These are phyloP conservation scores for Sarcophaga caerulescens DNA, from an alignment of 2,888 invertebrate genomes.

Conservation along the genomic window DNA sequence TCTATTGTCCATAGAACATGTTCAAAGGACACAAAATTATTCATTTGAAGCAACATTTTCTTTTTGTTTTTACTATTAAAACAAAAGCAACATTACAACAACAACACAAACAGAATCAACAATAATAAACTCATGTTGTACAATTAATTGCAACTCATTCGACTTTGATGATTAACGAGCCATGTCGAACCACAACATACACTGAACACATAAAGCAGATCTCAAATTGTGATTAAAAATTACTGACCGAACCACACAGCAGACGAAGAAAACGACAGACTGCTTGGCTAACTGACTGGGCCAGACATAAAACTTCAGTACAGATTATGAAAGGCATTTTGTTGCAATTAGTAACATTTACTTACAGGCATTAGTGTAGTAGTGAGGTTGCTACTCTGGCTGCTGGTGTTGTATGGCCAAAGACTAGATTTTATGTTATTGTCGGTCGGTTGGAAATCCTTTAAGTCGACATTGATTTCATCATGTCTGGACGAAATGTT, in stretches of 20 bases:
- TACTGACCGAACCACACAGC: slow-evolving; percentile 49
- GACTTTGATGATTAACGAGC: slow-evolving; percentile 66
- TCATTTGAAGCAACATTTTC: background rate
- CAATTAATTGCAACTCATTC: slow-evolving; percentile 63
- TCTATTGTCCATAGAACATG: background rate
- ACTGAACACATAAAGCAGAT: slow-evolving; percentile 20
- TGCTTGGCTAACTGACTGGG: background rate
- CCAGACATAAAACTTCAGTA: background rate
- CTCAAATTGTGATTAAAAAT: slow-evolving; percentile 52
- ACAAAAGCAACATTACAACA: background rate
- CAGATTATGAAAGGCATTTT: slow-evolving; percentile 15
- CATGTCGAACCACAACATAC: slow-evolving; percentile 17
- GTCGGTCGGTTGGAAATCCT: slow-evolving; percentile 2
- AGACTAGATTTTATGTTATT: slow-evolving; percentile 22
- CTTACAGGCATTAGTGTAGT: slow-evolving; percentile 36
- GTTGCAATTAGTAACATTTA: slow-evolving; percentile 66
- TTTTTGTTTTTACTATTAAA: background rate
- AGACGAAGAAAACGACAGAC: slow-evolving; percentile 32
- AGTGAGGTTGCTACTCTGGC: background rate
- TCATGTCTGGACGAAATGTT: background rate
- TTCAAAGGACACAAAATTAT: background rate
- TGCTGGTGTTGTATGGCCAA: background rate
- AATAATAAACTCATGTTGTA: slow-evolving; percentile 53
- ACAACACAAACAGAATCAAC: background rate
- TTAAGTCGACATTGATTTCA: slow-evolving; percentile 50